Conservation (phyloP, 2,797 vertebrate species). For the Peromyscus nudipes region DNA sequence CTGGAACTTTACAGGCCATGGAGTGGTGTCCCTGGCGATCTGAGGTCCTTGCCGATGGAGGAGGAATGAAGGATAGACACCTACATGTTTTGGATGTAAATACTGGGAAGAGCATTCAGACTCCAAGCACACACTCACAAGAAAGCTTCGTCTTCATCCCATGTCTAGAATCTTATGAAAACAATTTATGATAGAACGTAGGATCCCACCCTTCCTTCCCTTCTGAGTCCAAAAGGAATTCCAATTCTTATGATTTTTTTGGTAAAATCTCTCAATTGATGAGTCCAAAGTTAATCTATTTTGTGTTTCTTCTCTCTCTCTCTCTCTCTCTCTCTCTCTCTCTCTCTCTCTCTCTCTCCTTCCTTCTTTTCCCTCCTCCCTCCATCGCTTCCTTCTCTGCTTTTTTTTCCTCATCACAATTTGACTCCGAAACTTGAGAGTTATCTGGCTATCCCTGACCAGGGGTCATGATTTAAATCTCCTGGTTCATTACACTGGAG, state of each 20-base stretch:
- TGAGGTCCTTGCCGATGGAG: slow-evolving; percentile 88
- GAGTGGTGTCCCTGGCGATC: slow-evolving; percentile 92
- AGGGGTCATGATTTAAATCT: background rate
- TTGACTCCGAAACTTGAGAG: slow-evolving; percentile 4
- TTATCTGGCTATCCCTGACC: background rate
- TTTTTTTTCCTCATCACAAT: background rate
- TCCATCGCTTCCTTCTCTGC: background rate
- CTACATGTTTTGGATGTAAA: slow-evolving; percentile 90
- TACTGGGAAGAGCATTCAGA: slow-evolving; percentile 86
- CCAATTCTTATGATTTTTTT: slow-evolving; percentile 17
- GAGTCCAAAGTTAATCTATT: background rate
- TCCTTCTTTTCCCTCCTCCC: accelerated
- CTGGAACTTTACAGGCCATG: slow-evolving; percentile 86
- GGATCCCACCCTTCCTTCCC: background rate
- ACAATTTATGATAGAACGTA: background rate
- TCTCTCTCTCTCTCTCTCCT: too few relatives aligned
- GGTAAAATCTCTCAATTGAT: background rate
- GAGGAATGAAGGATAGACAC: slow-evolving; percentile 90
- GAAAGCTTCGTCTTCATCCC: slow-evolving; percentile 80
- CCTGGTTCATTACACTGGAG: background rate
- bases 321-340: accelerated
- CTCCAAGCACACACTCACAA: slow-evolving; percentile 89
- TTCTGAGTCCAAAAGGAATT: background rate
- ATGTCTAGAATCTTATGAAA: slow-evolving; percentile 22
- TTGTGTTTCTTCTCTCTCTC: background rate